phyloP scores from a whole-genome alignment of 2,113 vertebrate species.

The Pleuronectes platessa region DNA sequence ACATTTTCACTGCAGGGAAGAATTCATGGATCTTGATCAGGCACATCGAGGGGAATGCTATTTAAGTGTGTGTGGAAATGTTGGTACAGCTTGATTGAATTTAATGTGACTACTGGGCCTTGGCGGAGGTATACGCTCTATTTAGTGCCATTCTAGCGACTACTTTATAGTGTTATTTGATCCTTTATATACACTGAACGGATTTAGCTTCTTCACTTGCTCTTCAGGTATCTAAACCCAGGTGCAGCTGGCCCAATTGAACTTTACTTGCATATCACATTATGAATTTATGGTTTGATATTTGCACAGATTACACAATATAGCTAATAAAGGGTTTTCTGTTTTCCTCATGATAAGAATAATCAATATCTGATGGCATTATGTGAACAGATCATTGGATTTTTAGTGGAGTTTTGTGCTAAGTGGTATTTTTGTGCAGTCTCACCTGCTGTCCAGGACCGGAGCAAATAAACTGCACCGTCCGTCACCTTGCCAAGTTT shows the following conservation, averaged over 20 bases:
- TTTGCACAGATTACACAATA: background rate
- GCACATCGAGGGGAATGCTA: too few relatives aligned
- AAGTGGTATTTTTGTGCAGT: conserved; percentile 47
- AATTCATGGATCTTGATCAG: too few relatives aligned
- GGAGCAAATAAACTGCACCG: conserved; percentile 59
- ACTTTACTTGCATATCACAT: background rate
- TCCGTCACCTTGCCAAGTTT: conserved; percentile 57
- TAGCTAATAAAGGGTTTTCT: too few relatives aligned
- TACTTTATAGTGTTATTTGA: background rate
- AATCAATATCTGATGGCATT: conserved; percentile 1
- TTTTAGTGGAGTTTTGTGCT: conserved; percentile 27
- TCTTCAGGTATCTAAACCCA: background rate
- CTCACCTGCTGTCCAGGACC: too few relatives aligned
- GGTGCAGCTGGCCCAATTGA: background rate
- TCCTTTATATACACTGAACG: background rate
- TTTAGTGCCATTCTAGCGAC: background rate
- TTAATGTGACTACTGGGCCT: background rate
- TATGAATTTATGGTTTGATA: background rate
- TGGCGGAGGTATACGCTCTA: background rate
- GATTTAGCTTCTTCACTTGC: background rate
- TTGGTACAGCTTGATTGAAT: too few relatives aligned
- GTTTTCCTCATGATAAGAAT: background rate
- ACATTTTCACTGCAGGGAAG: too few relatives aligned
- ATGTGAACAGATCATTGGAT: conserved; percentile 24
- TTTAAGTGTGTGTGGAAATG: too few relatives aligned